Conservation (phyloP, 1,140 invertebrate genomes). For the Drosophila triauraria region DNA sequence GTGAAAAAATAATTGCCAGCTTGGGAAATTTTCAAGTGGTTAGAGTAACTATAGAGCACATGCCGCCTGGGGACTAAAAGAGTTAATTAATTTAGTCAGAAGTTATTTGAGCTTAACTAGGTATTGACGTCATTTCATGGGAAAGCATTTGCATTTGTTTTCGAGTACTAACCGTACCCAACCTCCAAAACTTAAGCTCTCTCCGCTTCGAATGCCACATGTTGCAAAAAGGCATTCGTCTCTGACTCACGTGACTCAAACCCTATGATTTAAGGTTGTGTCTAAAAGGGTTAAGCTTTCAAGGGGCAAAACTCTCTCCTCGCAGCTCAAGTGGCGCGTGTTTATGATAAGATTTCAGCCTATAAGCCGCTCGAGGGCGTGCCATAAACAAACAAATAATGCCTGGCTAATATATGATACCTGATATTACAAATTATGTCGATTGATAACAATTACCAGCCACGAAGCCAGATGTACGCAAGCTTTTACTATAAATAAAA, state of each 20-base stretch:
- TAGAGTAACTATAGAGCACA: background rate
- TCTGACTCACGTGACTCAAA: conserved; percentile 43
- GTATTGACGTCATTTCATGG: conserved; percentile 19
- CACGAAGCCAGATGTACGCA: conserved; percentile 12
- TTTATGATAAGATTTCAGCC: conserved; percentile 34
- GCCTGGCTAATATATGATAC: conserved; percentile 34
- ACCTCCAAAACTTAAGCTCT: conserved; percentile 48
- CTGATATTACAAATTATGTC: conserved; percentile 7
- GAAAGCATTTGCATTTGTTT: background rate
- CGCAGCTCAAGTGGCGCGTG: conserved; percentile 32
- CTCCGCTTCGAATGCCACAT: conserved; percentile 53
- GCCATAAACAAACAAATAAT: conserved; percentile 15
- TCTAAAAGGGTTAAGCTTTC: conserved; percentile 29
- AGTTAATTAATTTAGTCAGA: background rate
- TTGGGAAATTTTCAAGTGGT: conserved; percentile 2
- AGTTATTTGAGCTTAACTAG: background rate
- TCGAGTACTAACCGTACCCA: background rate
- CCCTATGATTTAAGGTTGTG: background rate
- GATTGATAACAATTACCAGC: conserved; percentile 28
- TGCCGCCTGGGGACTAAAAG: no score
- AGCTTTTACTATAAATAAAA: conserved; percentile 51
- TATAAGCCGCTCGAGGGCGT: conserved; percentile 8
- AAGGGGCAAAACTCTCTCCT: conserved; percentile 3
- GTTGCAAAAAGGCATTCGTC: conserved; percentile 41
- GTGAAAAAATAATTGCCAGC: conserved; percentile 10